Conservation (phyloP, 2,113 vertebrate genomes). For the Procavia capensis region DNA sequence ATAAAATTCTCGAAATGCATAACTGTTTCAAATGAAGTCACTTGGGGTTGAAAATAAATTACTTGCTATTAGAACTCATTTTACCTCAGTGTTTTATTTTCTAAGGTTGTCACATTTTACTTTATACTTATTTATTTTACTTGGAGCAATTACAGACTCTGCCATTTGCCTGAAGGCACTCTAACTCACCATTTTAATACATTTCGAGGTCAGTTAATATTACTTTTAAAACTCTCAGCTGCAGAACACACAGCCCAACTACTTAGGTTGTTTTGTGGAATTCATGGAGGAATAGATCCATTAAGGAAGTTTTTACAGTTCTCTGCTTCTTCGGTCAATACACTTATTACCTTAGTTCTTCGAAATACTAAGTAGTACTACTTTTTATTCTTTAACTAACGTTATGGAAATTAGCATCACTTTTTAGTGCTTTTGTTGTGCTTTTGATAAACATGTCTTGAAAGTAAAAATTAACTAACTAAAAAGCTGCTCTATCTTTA, state of each 20-base stretch:
- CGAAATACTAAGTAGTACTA: not conserved
- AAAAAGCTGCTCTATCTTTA: not conserved
- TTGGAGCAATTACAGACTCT: not conserved
- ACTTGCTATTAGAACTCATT: constrained; percentile 9
- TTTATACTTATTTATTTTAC: constrained; percentile 43
- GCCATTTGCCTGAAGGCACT: not conserved
- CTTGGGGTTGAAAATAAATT: constrained; percentile 33
- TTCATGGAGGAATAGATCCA: not conserved
- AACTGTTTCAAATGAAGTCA: constrained; percentile 46
- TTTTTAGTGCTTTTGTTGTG: not conserved
- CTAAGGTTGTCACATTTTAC: constrained; percentile 18
- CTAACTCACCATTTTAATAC: not conserved
- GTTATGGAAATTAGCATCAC: not conserved
- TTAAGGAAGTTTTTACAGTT: not conserved
- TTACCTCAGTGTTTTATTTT: constrained; percentile 6
- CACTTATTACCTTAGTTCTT: not conserved
- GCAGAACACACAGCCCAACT: not conserved
- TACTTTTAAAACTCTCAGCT: constrained; percentile 10
- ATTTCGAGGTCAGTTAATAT: constrained; percentile 17
- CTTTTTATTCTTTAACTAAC: not conserved
- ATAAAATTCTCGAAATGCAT: not conserved
- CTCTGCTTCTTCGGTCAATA: not conserved
- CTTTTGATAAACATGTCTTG: constrained; percentile 7
- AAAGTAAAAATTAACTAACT: constrained; percentile 8
- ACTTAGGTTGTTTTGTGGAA: not conserved